Evolutionary conservation across 53 echinoderm and acorn worm genomes (phyloP), one percentile per base, ranked within the genome.

Genomic region (Pentamera pediparva): DNA sequence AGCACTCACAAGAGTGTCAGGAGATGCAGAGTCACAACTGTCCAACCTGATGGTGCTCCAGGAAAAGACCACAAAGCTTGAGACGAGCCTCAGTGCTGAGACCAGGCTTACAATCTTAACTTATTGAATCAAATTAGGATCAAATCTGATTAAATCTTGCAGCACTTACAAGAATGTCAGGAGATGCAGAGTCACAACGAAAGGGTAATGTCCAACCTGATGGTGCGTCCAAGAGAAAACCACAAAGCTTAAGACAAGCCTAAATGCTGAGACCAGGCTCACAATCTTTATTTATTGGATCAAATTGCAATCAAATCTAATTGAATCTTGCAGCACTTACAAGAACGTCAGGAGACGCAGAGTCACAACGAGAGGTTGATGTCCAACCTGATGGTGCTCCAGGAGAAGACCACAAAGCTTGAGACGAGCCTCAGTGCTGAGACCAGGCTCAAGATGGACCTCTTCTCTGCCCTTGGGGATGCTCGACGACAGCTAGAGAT

Each of bases 341-440:
- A 87, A 49, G 87, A 96, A 51, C 85, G 92, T 22, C 91, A 92
- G 61, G 98, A 96, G 51, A 75, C 82, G 28, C 88, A 91, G 83
- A 88, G 83, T 51, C 78, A 96, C 62, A 96, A 88, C 8, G 98
- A 96, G 69, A 50, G 92, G 33, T 61, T 96, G 63, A 96, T 96
- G 98, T 91, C 91, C 26, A 87, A 87, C 27, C 78, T 96, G 83
- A 83, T 92, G 59, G 92, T 80, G 32, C 92, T 96, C 82, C 86
- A 92, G 63, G 98, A 96, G 18, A 88, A 89, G 59, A 96, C 85
- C 25, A 77, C 91, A 10, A 85, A 96, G 70, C 83, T 96, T 34
- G 98, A 96, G 74, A 88, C 85, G 21, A 96, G 98, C 71, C 81
- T 96, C 29, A 96, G 98, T 57, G 98, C 98, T 21, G 98, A 96